Conservation (phyloP, 2,888 invertebrate species). For the Hydriomena furcata region DNA sequence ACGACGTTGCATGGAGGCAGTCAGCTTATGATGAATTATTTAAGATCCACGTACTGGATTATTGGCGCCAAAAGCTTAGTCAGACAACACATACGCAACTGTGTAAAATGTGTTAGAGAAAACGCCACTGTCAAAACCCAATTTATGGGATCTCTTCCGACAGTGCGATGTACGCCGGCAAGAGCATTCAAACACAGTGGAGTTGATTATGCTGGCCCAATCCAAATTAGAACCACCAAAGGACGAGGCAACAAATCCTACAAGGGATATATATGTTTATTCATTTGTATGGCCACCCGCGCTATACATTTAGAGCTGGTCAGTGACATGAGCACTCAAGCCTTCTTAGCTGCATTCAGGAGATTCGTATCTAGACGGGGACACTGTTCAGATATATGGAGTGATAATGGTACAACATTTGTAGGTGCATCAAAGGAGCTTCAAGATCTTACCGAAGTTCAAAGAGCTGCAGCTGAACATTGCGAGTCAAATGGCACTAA, state of each 20-base stretch:
- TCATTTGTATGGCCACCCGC: too few species aligned
- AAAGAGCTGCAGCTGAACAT: too few species aligned
- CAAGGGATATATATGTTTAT: not conserved
- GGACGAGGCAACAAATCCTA: not conserved
- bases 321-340: not conserved
- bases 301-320: too few species aligned
- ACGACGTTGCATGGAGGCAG: not conserved
- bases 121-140: too few species aligned
- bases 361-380: not conserved
- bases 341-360: not conserved
- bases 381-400: not conserved
- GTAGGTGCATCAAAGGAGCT: not conserved
- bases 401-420: not conserved
- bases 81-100: not conserved
- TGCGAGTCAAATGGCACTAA: too few species aligned
- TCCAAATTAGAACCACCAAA: not conserved
- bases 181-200: too few species aligned
- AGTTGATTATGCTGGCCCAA: not conserved
- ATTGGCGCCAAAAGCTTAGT: not conserved
- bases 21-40: not conserved
- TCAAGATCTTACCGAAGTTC: too few species aligned
- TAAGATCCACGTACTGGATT: not conserved
- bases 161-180: too few species aligned
- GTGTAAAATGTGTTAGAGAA: not conserved
- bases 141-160: too few species aligned